A percentile compares a stretch with the other conserved stretches of the same genome.
phyloP scores from a whole-genome alignment of 2,113 vertebrate species.

The Mystacornis crossleyi region DNA sequence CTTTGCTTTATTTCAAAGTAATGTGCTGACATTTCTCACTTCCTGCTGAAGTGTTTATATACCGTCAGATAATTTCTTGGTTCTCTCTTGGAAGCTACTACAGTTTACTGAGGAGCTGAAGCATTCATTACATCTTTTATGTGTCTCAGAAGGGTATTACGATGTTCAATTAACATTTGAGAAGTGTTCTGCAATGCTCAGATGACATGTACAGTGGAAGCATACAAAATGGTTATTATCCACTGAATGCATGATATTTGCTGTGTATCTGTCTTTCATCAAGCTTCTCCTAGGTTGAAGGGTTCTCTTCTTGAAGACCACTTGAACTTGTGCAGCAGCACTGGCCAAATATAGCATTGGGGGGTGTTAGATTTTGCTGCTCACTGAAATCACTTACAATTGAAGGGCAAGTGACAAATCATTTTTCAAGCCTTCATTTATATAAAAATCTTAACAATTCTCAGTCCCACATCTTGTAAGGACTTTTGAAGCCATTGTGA shows the following conservation, averaged over 20 bases:
- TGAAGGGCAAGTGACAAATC: not conserved
- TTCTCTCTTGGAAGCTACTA: constrained; percentile 3
- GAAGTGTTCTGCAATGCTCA: constrained; percentile 32
- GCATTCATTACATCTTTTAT: constrained; percentile 32
- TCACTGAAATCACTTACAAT: not conserved
- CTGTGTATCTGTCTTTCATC: not conserved
- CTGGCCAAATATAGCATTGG: not conserved
- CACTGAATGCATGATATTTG: not conserved
- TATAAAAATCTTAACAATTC: not conserved
- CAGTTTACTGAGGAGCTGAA: constrained; percentile 6
- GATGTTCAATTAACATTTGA: constrained; percentile 44
- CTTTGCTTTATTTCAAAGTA: constrained; percentile 1
- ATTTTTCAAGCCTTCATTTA: not conserved
- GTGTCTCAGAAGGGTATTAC: constrained; percentile 12
- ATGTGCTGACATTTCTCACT: constrained; percentile 8
- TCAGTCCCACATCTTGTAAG: not conserved
- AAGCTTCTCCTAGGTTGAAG: not conserved
- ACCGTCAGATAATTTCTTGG: constrained; percentile 21
- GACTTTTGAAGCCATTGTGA: not conserved
- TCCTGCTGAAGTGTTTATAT: constrained; percentile 8
- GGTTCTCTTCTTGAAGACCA: not conserved
- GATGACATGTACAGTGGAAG: not conserved
- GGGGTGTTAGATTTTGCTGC: not conserved
- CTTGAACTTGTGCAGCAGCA: not conserved
- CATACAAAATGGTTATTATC: not conserved